Base-by-base conservation (phyloP, 2,113 vertebrate species). In the Cebidichthys violaceus region DNA sequence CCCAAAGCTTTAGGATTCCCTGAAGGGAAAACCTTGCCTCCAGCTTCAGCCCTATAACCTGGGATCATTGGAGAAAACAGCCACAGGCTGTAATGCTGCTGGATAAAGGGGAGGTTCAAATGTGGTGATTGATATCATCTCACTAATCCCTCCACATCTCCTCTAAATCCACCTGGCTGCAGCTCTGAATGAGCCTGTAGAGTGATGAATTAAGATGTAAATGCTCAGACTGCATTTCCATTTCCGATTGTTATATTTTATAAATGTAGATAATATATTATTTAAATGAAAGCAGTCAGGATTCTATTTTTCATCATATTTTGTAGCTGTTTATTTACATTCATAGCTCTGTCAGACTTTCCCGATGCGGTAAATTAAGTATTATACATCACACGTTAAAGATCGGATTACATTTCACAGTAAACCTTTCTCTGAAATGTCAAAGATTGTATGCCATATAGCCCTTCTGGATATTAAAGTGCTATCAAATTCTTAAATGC, bases 121-220 rank as follows among this genome's bases (percentile, higher is more conserved):
- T 83, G 88, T 85, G 87, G 87, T 88, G 92, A 94, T 90, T 93
- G 91, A 93, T 94, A 93, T 93, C 89, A 81, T 85, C 74, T 90
- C 89, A 86, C 82, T 94, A 95, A 95, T 95, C 92, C 92, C 76
- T 65, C 86, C 68, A 82, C 82, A 90, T 93, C 92, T 89, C 78
- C 72, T 70, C 87, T 85, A 95, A 94, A 94, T 92, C 92, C 92
- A 93, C 88, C 92, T 87, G 79, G 75, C 90, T 90, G 89, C 70
- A 75, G 76, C 86, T 84, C 77, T 84, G 83, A 91, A 88, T 75
- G 75, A 83, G 78, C 83, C 83, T 79, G 79, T 92, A 90, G 89
- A 89, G 83, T 65, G 80, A 83, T 55, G 68, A 78, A 86, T 90
- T 83, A 78, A 69, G 72, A 89, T 88, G 81, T 86, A 90, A 92